Base-by-base conservation (phyloP, 1,140 invertebrate genomes). In the Agraylea sexmaculata region DNA sequence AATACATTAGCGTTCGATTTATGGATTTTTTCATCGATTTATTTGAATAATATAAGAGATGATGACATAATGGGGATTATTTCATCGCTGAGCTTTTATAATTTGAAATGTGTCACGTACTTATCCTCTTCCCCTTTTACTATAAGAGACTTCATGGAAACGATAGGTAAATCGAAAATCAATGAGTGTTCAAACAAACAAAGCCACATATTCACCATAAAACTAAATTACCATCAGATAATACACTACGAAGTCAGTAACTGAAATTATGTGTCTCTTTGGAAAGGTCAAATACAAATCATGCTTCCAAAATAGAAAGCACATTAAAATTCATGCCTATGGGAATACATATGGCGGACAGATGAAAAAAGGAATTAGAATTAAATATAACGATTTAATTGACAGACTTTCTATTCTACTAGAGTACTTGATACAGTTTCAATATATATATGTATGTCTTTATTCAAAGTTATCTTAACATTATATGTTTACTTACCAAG, bases 401-500 rank as follows among this genome's bases (percentile, higher is more conserved):
- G 12, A 22, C 10, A 41, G 12, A 15, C 19, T 10, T 15, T 20
- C 18, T 20, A 16, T 31, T 31, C 6, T 16, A 10, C n/a, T 19
- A 11, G 23, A 15, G 13, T 20, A 4, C 15, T 15, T 11, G 13
- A 21, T 19, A 12, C 7, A 39, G 16, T 17, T 16, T 23, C 25
- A 30, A 34, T 16, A 19, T 37, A 37, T 13, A 13, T 11, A 25
- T 31, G 19, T 15, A 23, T 11, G 5, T 37, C 12, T 5, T 21
- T 5, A 22, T 23, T 5, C n/a, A 33, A 30, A 40, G 10, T 17
- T 10, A 28, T 28, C 28, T 15, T 12, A 3, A 29, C 3, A 29
- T 12, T 11, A 29, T 12, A 4, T 11, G 4, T 11, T 23, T 34
- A 60, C 62, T 65, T 49, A 67, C 64, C 64, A 56, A 64, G 50